phyloP scores from a whole-genome alignment of 2,113 vertebrate species.

The Corythornis vintsioides region DNA sequence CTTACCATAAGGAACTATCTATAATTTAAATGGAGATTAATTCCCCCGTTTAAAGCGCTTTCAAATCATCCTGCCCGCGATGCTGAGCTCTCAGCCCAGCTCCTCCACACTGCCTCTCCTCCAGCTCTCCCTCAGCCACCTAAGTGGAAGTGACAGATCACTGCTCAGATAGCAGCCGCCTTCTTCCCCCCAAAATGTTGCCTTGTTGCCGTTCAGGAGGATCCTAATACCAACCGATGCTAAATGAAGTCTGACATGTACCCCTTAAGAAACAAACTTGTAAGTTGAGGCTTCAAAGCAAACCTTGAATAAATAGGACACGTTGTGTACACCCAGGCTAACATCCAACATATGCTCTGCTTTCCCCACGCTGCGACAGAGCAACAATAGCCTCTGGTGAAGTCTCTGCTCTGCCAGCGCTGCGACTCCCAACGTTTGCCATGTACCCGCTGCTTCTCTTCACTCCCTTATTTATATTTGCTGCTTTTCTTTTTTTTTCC shows the following conservation, averaged over 20 bases:
- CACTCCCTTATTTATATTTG: not conserved
- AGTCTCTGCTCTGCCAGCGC: slow-evolving; percentile 77
- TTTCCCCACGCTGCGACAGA: slow-evolving; percentile 86
- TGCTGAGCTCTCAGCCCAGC: slow-evolving; percentile 41
- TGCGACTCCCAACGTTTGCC: slow-evolving; percentile 68
- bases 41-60: slow-evolving; percentile 35
- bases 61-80: slow-evolving; percentile 1
- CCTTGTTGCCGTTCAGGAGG: slow-evolving; percentile 91
- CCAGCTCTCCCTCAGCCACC: slow-evolving; percentile 78
- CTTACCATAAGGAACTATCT: not conserved
- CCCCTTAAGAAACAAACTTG: slow-evolving; percentile 98
- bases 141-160: slow-evolving; percentile 92
- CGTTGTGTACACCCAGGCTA: slow-evolving; percentile 94
- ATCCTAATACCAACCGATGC: slow-evolving; percentile 87
- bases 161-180: slow-evolving; percentile 88
- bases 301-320: slow-evolving; percentile 98
- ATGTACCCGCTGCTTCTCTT: not conserved
- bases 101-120: slow-evolving; percentile 68
- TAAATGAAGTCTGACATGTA: slow-evolving; percentile 99
- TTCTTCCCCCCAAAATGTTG: slow-evolving; percentile 83
- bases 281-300: slow-evolving; percentile 90
- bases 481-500: not conserved
- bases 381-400: slow-evolving; percentile 86
- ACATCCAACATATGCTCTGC: slow-evolving; percentile 98
- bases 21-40: slow-evolving; percentile 46